Evolutionary conservation across 2,888 invertebrate species (phyloP).

Genomic region (Macrosoma leucophasiata): DNA sequence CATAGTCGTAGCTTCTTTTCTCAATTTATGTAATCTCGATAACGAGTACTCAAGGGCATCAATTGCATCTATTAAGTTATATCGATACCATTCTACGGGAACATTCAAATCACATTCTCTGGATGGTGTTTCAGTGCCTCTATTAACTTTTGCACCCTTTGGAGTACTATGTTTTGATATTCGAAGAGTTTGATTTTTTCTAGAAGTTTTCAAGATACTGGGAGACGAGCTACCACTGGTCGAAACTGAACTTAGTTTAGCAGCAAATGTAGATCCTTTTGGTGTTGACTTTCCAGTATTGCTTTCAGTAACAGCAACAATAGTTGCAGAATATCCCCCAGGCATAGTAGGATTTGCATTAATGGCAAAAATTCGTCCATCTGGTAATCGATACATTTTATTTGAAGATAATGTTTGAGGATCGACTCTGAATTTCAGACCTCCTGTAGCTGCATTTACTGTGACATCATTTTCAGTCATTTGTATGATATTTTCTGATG

Average conservation of each 20-base stretch:
- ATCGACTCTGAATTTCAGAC: slow-evolving; percentile 67
- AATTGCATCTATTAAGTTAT: slow-evolving; percentile 73
- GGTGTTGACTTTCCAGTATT: slow-evolving; percentile 33
- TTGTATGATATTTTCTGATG: slow-evolving; percentile 60
- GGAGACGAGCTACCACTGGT: slow-evolving; percentile 21
- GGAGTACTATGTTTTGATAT: slow-evolving; percentile 27
- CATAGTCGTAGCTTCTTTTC: slow-evolving; percentile 59
- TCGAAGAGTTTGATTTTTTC: slow-evolving; percentile 9
- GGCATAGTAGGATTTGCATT: slow-evolving; percentile 68
- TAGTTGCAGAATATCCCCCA: slow-evolving; percentile 70
- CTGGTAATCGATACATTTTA: slow-evolving; percentile 70
- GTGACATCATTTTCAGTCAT: slow-evolving; percentile 72
- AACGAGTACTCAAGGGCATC: slow-evolving; percentile 75
- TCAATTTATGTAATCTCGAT: slow-evolving; percentile 66
- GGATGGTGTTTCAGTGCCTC: slow-evolving; percentile 15
- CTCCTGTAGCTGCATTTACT: slow-evolving; percentile 64
- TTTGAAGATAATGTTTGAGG: slow-evolving; percentile 69
- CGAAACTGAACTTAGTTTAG: slow-evolving; percentile 50
- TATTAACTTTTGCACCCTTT: slow-evolving; percentile 17
- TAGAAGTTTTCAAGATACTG: slow-evolving; percentile 20
- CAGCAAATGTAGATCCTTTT: slow-evolving; percentile 53
- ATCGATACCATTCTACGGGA: slow-evolving; percentile 76
- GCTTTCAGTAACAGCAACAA: slow-evolving; percentile 60
- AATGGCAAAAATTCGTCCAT: slow-evolving; percentile 68
- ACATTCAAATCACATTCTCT: slow-evolving; percentile 51